Percentiles rank a stretch among this genome's conserved stretches.
These are phyloP conservation scores for Tragulus kanchil DNA, from an alignment of 2,113 vertebrate species.

Conservation along the genomic window DNA sequence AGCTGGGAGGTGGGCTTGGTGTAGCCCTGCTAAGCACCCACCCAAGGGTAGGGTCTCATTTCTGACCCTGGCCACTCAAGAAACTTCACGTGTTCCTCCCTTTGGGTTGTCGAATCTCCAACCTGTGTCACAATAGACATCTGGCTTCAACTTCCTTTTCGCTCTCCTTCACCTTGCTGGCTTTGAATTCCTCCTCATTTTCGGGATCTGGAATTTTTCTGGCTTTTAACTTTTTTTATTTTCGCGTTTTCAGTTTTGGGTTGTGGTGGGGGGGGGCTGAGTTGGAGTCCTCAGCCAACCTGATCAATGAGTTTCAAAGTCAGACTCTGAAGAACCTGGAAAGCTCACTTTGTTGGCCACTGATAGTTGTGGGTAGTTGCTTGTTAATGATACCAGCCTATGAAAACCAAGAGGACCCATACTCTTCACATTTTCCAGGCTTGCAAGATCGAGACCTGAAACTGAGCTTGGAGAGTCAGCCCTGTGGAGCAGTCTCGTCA, in stretches of 20 bases:
- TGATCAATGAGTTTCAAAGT: background rate
- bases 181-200: too few species aligned
- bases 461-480: background rate
- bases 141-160: too few species aligned
- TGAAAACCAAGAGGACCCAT: background rate
- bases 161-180: too few species aligned
- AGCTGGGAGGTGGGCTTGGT: background rate
- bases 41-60: too few species aligned
- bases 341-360: background rate
- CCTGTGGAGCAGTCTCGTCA: background rate
- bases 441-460: background rate
- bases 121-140: too few species aligned
- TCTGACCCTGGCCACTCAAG: too few species aligned
- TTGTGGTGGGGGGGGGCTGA: background rate
- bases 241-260: too few species aligned
- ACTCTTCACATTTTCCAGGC: background rate
- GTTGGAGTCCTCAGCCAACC: background rate
- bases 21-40: background rate
- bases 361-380: background rate
- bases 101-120: too few species aligned
- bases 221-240: too few species aligned
- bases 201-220: too few species aligned
- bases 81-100: too few species aligned
- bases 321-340: background rate
- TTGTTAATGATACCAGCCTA: background rate